Conservation (phyloP, 2,113 vertebrate genomes). For the Hydrochoerus hydrochaeris region DNA sequence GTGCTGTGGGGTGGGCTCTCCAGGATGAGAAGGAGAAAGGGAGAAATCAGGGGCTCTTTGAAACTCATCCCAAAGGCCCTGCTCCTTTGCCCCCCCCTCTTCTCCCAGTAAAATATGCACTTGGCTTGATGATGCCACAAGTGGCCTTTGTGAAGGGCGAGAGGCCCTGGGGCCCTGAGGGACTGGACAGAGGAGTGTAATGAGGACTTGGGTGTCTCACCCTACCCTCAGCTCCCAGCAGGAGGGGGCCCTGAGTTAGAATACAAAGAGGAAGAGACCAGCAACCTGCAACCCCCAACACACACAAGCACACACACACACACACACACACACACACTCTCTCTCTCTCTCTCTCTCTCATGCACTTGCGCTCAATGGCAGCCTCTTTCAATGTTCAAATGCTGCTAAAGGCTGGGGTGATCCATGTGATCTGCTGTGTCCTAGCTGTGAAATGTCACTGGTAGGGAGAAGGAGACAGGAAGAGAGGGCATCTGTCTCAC, state of each 20-base stretch:
- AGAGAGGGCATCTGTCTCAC: fast-evolving
- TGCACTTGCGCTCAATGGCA: neutral
- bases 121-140: conserved; percentile 84
- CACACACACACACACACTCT: neutral
- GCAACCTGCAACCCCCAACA: neutral
- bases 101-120: conserved; percentile 82
- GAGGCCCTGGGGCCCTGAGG: neutral
- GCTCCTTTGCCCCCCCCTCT: conserved; percentile 50
- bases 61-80: conserved; percentile 76
- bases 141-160: conserved; percentile 57
- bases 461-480: neutral
- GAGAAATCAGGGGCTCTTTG: conserved; percentile 72
- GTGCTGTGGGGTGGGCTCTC: conserved; percentile 80
- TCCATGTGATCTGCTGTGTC: neutral
- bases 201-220: neutral
- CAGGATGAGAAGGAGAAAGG: conserved; percentile 86
- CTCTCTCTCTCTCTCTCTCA: neutral
- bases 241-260: neutral
- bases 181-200: neutral
- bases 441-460: neutral
- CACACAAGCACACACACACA: neutral
- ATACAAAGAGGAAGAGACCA: neutral
- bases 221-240: neutral
- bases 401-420: neutral
- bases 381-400: neutral